Evolutionary conservation across 2,888 invertebrate species (phyloP), one percentile per base, ranked within the genome.

Genomic region (Ferdinandea cuprea): DNA sequence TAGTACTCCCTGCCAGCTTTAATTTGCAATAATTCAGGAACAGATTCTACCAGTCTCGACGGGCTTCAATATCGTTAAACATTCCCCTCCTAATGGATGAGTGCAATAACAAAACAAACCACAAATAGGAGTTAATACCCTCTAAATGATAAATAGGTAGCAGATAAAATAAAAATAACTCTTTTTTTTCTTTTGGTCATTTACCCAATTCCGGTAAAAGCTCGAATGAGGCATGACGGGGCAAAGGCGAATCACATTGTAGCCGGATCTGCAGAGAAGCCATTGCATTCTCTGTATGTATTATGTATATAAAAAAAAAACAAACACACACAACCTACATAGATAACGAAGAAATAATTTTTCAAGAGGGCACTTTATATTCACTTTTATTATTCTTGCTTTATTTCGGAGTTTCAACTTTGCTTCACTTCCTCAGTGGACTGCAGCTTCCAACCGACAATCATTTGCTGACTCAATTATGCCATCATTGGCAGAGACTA

Each of bases 381-480:
- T 66, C 52, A 42, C 19, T 30, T 32, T 42, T 30, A 42, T 44
- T 68, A 44, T 54, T 46, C 13, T 19, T 9, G 13, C 11, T 61
- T 32, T 15, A 46, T 42, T 28, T 19, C 19, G 40, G 54, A n/a
- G n/a, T n/a, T n/a, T n/a, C n/a, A n/a, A n/a, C n/a, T n/a, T n/a
- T n/a, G n/a, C n/a, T n/a, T n/a, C n/a, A n/a, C n/a, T n/a, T n/a
- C n/a, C n/a, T n/a, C n/a, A 28, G 5, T 28, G 37, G 69, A 69
- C 46, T 58, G 58, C 69, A 68, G 13, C 54, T 25, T 52, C 65
- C 37, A 30, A 32, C 44, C 8, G 28, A 13, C 15, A 15, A 35
- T 28, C 63, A 50, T 50, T 52, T 65, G 65, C 52, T 42, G 30
- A 42, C 66, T 58, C 37, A 19, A 21, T 69, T 58, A 69, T 48